Evolutionary conservation across 2,797 vertebrate species (phyloP).

Genomic region (Muraenolepis orangiensis): DNA sequence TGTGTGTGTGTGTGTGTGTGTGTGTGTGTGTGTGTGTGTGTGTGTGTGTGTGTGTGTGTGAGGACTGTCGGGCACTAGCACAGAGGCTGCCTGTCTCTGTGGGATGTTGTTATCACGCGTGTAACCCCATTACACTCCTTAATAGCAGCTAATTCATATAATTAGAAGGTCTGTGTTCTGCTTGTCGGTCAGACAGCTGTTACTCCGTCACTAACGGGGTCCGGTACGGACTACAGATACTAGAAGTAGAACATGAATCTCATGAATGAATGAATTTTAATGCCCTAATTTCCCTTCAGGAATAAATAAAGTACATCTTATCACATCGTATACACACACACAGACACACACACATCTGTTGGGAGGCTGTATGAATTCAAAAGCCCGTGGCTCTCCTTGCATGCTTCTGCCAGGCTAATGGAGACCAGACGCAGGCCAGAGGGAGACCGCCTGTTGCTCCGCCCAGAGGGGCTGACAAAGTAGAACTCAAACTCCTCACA

Average conservation of each 20-base stretch:
- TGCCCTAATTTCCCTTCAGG: neutral
- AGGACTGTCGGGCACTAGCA: no score
- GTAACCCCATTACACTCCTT: no score
- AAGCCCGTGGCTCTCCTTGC: neutral
- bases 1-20: neutral
- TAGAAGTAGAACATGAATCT: neutral
- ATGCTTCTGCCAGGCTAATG: conserved; percentile 15
- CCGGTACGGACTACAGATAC: neutral
- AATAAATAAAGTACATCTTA: neutral
- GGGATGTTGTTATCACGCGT: no score
- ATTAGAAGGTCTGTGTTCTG: no score
- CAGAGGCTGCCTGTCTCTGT: no score
- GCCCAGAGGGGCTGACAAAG: conserved; percentile 45
- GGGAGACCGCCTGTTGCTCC: conserved; percentile 24
- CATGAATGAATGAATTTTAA: no score
- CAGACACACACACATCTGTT: neutral
- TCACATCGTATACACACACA: neutral
- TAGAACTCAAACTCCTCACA: conserved; percentile 12
- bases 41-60: no score
- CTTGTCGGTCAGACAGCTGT: no score
- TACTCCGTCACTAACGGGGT: neutral
- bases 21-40: no score
- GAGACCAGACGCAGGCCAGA: conserved; percentile 21
- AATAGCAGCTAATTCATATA: no score
- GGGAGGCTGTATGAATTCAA: neutral